A percentile compares a stretch with the other conserved stretches of the same genome.
phyloP scores from a whole-genome alignment of 1,140 invertebrate species.

The Cydia pomonella region DNA sequence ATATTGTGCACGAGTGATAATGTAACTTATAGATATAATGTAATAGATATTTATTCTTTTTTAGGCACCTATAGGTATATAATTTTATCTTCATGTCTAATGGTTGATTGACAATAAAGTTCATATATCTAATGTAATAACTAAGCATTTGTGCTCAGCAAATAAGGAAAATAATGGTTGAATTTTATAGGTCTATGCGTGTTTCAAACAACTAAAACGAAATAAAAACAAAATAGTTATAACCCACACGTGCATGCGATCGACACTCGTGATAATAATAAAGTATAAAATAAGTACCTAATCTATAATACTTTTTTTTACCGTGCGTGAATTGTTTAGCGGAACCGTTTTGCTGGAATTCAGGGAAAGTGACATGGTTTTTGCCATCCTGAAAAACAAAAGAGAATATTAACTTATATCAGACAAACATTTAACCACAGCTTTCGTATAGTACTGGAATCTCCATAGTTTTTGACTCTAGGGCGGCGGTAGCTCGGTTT shows the following conservation, averaged over 20 bases:
- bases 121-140: constrained; percentile 39
- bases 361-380: constrained; percentile 92
- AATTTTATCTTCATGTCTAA: background rate
- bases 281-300: constrained; percentile 80
- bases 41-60: too few species aligned
- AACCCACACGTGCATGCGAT: constrained; percentile 78
- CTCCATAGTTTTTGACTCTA: too few species aligned
- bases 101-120: background rate
- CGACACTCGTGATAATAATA: constrained; percentile 77
- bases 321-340: constrained; percentile 92
- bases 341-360: constrained; percentile 92
- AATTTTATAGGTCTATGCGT: constrained; percentile 34
- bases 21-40: background rate
- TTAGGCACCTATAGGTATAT: background rate
- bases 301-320: constrained; percentile 85
- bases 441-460: too few species aligned
- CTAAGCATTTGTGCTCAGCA: constrained; percentile 52
- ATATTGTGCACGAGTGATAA: constrained; percentile 14
- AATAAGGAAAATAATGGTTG: constrained; percentile 48
- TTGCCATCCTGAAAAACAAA: constrained; percentile 86
- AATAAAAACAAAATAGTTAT: constrained; percentile 56
- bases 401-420: constrained; percentile 32
- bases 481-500: too few species aligned
- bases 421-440: background rate
- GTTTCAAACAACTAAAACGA: constrained; percentile 44